Evolutionary conservation across 2,113 vertebrate species (phyloP), one percentile per base, ranked within the genome.

Genomic region (Mesoclemmys tuberculata): DNA sequence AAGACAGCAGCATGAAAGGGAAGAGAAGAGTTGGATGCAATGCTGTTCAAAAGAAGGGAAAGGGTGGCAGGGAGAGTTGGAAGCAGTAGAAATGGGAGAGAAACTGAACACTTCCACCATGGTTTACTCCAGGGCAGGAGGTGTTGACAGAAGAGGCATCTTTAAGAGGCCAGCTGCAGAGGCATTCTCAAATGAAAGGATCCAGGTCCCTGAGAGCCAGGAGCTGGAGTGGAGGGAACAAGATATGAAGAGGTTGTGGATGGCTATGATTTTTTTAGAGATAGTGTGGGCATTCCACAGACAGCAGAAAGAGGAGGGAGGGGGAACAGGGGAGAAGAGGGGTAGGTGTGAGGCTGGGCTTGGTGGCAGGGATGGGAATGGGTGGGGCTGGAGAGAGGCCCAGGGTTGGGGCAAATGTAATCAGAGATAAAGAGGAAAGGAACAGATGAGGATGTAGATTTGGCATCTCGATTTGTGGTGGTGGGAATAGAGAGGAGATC

Each of bases 261-360:
- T n/a, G 2, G 1, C 4, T 80, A 3, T 10, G 27, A 51, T 93
- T 83, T 88, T 80, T 68, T 68, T 68, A 68, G 35, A n/a, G 61
- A n/a, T 68, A 68, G 6, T 91, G 8, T 10, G 84, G 64, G 35
- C 10, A 1, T 78, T 58, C 9, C 58, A 89, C 41, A 87, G 38
- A 94, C 89, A 58, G 51, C 19, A 87, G 83, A 82, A 85, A 1
- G 2, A 68, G 56, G 82, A 35, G 10, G 82, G 44, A n/a, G 77
- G 27, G 58, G 89, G 31, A 26, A 52, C 5, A 84, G 6, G 4
- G 18, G 10, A 56, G 0, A 0, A 44, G 2, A 1, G 2, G 71
- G 26, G 56, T 68, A 2, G 5, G 54, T 90, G 68, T 51, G 54
- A 75, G 27, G 4, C 16, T 35, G 58, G 5, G 18, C 22, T 2